Evolutionary conservation across 2,888 invertebrate species (phyloP).

Genomic region (Agapostemon virescens): DNA sequence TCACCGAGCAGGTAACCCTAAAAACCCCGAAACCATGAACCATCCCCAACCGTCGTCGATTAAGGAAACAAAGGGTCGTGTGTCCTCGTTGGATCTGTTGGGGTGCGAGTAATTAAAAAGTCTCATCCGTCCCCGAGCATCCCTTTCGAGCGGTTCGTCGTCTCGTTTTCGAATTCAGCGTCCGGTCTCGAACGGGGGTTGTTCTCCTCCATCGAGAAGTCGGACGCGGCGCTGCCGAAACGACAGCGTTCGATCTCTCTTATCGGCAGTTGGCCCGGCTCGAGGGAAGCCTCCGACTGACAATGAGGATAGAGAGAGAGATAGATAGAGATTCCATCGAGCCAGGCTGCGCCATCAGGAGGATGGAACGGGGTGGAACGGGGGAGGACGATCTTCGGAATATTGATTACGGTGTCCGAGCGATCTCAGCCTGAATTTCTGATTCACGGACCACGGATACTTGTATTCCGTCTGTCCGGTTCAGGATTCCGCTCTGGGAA

Average conservation of each 20-base stretch:
- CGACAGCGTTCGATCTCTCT: conserved; percentile 58
- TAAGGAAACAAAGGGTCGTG: not conserved
- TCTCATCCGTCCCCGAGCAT: not conserved
- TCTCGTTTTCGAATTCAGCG: conserved; percentile 41
- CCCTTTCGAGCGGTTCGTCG: conserved; percentile 21
- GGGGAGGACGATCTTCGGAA: conserved; percentile 56
- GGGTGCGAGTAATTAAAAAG: conserved; percentile 4
- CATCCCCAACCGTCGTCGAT: not conserved
- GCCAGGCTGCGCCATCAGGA: conserved; percentile 57
- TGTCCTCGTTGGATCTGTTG: not conserved
- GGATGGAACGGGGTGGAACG: not conserved
- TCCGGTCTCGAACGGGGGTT: conserved; percentile 26
- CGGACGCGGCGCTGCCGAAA: conserved; percentile 36
- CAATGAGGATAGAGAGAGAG: conserved; percentile 49
- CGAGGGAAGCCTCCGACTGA: conserved; percentile 50
- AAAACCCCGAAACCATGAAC: too few species aligned
- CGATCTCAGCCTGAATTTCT: conserved; percentile 63
- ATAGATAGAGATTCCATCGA: conserved; percentile 57
- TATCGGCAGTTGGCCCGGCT: conserved; percentile 55
- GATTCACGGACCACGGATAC: conserved; percentile 52
- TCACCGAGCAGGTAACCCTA: too few species aligned
- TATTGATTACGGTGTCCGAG: conserved; percentile 67
- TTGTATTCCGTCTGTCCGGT: conserved; percentile 46
- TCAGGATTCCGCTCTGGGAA: conserved; percentile 35
- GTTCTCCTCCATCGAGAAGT: conserved; percentile 32